A percentile compares a stretch with the other conserved stretches of the same genome.
These are phyloP conservation scores for Lithobates pipiens DNA, from an alignment of 2,797 vertebrate genomes.

Conservation along the genomic window DNA sequence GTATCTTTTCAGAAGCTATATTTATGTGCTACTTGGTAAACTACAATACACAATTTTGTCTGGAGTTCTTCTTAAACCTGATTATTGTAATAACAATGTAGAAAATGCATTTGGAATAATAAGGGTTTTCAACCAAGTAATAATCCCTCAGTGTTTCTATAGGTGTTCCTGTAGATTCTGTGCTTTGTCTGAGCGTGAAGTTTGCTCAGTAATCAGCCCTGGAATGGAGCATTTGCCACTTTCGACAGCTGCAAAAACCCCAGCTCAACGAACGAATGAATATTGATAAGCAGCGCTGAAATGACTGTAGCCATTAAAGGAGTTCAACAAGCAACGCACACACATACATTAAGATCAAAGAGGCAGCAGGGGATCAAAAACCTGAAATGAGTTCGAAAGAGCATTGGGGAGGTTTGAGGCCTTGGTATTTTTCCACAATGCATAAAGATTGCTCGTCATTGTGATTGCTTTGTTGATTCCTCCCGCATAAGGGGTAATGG, in stretches of 20 bases:
- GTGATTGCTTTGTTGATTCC: constrained; percentile 54
- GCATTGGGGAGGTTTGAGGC: constrained; percentile 49
- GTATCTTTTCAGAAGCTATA: no score
- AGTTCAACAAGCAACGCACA: constrained; percentile 63
- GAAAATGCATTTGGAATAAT: constrained; percentile 26
- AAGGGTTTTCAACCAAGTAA: neutral
- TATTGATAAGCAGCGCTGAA: constrained; percentile 56
- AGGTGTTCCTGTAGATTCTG: constrained; percentile 4
- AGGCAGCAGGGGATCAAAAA: constrained; percentile 56
- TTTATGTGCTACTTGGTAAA: no score
- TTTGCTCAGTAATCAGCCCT: constrained; percentile 14
- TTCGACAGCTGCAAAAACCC: constrained; percentile 11
- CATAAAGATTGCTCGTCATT: constrained; percentile 62
- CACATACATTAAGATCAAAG: constrained; percentile 69
- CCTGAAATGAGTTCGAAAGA: constrained; percentile 62
- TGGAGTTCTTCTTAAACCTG: no score
- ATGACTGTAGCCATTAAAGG: constrained; percentile 44
- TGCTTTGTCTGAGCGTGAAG: constrained; percentile 22
- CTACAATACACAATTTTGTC: no score
- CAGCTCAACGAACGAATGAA: constrained; percentile 32
- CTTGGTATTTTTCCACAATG: constrained; percentile 67
- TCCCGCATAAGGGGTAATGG: constrained; percentile 51
- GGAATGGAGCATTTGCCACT: constrained; percentile 5
- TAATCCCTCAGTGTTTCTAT: neutral
- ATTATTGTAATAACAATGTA: neutral